phyloP scores from a whole-genome alignment of 2,113 vertebrate species.

The Anoplopoma fimbria region DNA sequence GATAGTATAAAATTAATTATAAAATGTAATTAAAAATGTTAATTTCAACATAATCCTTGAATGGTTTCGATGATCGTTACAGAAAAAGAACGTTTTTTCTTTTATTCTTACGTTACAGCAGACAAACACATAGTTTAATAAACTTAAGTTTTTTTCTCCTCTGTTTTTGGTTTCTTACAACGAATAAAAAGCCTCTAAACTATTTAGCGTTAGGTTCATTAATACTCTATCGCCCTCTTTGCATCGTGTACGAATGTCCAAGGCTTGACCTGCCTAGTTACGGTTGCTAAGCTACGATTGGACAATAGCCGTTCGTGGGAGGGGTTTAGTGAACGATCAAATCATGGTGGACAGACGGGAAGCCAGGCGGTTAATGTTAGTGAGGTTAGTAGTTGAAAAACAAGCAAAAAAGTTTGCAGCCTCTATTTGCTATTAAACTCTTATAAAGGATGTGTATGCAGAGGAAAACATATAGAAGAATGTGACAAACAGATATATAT shows the following conservation, averaged over 20 bases:
- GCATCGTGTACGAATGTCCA: neutral
- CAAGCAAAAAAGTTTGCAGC: neutral
- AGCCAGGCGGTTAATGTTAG: slow-evolving; percentile 39
- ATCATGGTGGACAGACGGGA: neutral
- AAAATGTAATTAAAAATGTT: neutral
- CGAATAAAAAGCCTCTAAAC: no score
- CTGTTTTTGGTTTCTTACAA: no score
- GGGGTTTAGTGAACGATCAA: slow-evolving; percentile 34
- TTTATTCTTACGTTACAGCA: no score
- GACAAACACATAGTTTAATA: no score
- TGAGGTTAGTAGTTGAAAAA: slow-evolving; percentile 55
- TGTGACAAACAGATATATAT: neutral
- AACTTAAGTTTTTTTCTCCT: no score
- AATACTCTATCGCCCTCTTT: neutral
- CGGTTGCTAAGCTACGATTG: neutral
- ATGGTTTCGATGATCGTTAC: neutral
- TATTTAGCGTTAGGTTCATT: no score
- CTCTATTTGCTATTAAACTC: neutral
- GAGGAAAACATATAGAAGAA: slow-evolving; percentile 4
- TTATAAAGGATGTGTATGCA: neutral
- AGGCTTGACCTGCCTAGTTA: neutral
- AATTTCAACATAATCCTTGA: neutral
- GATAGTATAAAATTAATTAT: neutral
- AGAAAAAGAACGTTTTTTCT: no score
- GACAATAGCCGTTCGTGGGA: neutral